Evolutionary conservation across 2,113 vertebrate species (phyloP).

Genomic region (Pachyramphus minor): DNA sequence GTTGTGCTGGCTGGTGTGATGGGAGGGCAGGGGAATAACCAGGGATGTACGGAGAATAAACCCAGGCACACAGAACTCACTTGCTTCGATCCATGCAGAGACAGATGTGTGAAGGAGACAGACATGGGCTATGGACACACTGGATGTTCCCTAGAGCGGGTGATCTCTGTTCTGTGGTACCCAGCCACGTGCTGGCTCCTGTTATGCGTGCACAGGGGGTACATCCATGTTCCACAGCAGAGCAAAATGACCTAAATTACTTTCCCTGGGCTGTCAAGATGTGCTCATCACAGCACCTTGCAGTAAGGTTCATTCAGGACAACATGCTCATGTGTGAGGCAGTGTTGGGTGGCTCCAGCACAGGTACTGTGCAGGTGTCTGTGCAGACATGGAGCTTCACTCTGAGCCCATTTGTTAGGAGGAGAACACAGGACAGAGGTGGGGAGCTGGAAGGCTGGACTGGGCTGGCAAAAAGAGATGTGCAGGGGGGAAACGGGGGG

Average conservation of each 20-base stretch:
- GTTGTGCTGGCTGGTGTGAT: background rate
- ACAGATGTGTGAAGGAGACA: background rate
- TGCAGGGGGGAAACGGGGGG: background rate
- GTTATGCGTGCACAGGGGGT: background rate
- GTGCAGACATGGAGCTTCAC: fast-evolving
- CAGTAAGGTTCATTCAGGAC: background rate
- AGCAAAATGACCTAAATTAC: background rate
- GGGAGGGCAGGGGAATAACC: background rate
- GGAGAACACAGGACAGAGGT: background rate
- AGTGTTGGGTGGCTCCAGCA: background rate
- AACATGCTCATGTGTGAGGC: background rate
- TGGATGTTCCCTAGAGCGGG: background rate
- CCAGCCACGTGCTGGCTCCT: background rate
- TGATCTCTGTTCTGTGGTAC: background rate
- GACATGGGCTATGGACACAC: background rate
- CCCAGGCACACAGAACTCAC: background rate
- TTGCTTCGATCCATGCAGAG: background rate
- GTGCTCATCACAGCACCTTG: background rate
- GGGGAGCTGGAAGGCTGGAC: background rate
- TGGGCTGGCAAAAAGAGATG: background rate
- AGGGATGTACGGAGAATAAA: background rate
- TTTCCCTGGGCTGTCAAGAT: background rate
- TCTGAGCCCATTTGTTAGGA: background rate
- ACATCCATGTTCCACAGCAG: background rate
- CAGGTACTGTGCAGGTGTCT: background rate